These are phyloP conservation scores for Psammodynastes pulverulentus DNA, from an alignment of 2,113 vertebrate genomes.

Conservation along the genomic window DNA sequence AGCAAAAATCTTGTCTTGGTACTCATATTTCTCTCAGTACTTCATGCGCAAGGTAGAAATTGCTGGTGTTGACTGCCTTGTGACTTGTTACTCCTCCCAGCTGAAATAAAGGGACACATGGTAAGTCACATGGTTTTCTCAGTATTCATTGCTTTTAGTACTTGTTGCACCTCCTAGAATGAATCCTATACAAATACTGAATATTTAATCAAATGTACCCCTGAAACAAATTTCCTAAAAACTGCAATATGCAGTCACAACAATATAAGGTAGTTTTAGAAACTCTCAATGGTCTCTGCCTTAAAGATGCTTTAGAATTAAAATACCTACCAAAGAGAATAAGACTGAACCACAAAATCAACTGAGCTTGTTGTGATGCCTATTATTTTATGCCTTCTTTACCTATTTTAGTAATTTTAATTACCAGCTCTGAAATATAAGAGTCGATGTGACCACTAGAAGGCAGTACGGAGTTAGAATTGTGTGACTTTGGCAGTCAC, in stretches of 20 bases:
- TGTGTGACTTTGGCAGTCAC: background rate
- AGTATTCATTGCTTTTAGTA: too few relatives aligned
- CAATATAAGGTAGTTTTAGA: background rate
- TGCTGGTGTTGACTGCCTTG: too few relatives aligned
- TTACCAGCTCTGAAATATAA: background rate
- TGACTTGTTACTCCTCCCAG: too few relatives aligned
- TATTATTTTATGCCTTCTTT: background rate
- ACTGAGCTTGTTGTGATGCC: background rate
- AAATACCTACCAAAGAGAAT: background rate
- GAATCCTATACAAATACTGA: too few relatives aligned
- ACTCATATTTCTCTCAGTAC: too few relatives aligned
- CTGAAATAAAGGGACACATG: too few relatives aligned
- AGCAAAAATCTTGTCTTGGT: too few relatives aligned
- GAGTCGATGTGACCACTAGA: background rate
- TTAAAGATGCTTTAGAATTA: background rate
- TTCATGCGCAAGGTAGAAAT: too few relatives aligned
- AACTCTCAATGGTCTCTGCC: background rate
- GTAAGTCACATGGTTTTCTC: too few relatives aligned
- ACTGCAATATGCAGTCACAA: background rate
- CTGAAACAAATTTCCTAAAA: background rate
- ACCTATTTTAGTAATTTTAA: background rate
- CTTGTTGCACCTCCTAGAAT: too few relatives aligned
- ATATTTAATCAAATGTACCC: too few relatives aligned
- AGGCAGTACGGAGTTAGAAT: background rate
- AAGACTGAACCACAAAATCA: background rate